Percentiles rank a stretch among this genome's conserved stretches.
Evolutionary conservation across 2,888 invertebrate genomes (phyloP).

Genomic region (Drosophila ezoana): DNA sequence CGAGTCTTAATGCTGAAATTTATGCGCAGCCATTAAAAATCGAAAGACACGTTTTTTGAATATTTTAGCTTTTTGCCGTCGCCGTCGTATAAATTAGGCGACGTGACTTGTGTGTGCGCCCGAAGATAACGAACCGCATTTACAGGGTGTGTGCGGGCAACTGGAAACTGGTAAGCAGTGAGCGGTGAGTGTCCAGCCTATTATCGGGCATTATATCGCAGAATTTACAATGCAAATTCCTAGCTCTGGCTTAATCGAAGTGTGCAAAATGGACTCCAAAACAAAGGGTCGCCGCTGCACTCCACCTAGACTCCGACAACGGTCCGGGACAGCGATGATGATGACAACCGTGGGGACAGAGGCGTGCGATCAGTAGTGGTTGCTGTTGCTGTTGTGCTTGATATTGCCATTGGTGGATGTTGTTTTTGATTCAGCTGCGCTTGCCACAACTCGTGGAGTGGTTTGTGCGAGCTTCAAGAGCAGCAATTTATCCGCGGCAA

Average conservation of each 20-base stretch:
- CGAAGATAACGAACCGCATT: slow-evolving; percentile 59
- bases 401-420: background rate
- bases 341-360: slow-evolving; percentile 30
- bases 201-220: slow-evolving; percentile 66
- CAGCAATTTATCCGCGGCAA: slow-evolving; percentile 33
- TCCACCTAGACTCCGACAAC: background rate
- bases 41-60: slow-evolving; percentile 80
- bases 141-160: slow-evolving; percentile 22
- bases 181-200: slow-evolving; percentile 37
- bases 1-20: slow-evolving; percentile 81
- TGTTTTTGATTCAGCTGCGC: slow-evolving; percentile 2
- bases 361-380: background rate
- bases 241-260: slow-evolving; percentile 60
- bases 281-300: slow-evolving; percentile 45
- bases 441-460: slow-evolving; percentile 48
- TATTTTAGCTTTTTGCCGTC: slow-evolving; percentile 69
- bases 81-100: slow-evolving; percentile 75
- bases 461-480: slow-evolving; percentile 67
- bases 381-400: slow-evolving; percentile 8
- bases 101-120: slow-evolving; percentile 74
- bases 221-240: slow-evolving; percentile 76
- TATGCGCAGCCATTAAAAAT: slow-evolving; percentile 80
- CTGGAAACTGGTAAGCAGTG: background rate
- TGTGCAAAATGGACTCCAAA: slow-evolving; percentile 63
- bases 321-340: background rate